Conservation (phyloP, 2,888 invertebrate genomes). For the Mycalesis mineus region DNA sequence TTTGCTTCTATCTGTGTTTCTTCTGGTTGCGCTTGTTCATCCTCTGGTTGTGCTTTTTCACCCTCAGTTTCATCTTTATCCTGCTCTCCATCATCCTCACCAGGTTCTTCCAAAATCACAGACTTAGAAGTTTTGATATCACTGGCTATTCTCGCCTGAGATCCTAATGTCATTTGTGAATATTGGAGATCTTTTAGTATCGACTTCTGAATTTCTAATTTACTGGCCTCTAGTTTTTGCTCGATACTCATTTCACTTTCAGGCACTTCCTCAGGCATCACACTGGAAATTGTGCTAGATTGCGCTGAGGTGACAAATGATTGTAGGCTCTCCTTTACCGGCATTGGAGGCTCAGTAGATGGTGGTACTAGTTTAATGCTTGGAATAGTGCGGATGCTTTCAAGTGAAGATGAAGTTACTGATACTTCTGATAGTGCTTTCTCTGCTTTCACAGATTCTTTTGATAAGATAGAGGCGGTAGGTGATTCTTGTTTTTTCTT, state of each 20-base stretch:
- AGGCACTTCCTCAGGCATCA: conserved; percentile 37
- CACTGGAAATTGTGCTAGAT: conserved; percentile 39
- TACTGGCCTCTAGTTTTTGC: conserved; percentile 52
- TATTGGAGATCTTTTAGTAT: conserved; percentile 61
- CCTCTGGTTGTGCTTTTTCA: conserved; percentile 21
- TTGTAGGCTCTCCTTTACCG: conserved; percentile 51
- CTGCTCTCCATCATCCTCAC: conserved; percentile 40
- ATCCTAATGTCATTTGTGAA: conserved; percentile 45
- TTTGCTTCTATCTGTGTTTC: conserved; percentile 2
- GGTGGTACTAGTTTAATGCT: conserved; percentile 51
- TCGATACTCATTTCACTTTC: conserved; percentile 43
- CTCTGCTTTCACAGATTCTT: conserved; percentile 36
- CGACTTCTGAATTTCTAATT: conserved; percentile 59
- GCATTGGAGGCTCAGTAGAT: conserved; percentile 36
- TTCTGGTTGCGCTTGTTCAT: conserved; percentile 16
- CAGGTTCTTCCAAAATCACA: conserved; percentile 34
- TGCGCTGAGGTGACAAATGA: conserved; percentile 59
- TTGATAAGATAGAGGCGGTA: conserved; percentile 33
- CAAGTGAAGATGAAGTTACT: conserved; percentile 42
- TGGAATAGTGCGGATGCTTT: conserved; percentile 59
- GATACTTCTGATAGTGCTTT: conserved; percentile 33
- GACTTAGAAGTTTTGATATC: conserved; percentile 36
- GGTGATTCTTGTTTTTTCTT: conserved; percentile 43
- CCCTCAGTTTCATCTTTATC: conserved; percentile 34
- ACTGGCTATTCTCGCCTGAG: conserved; percentile 37